Conservation (phyloP, 2,888 invertebrate genomes). For the Heliconius charithonia region DNA sequence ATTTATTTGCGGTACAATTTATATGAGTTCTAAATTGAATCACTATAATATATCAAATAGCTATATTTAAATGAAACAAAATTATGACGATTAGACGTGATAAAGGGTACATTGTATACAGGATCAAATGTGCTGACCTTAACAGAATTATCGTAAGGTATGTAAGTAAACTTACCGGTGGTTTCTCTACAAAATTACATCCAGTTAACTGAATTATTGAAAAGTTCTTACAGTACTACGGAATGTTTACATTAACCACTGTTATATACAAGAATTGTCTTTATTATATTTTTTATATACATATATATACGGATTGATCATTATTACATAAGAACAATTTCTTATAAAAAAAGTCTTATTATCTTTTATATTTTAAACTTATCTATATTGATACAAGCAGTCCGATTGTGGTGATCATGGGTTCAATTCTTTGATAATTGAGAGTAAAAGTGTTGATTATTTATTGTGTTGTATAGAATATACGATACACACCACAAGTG, state of each 20-base stretch:
- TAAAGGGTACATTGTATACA: background rate
- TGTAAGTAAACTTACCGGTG: constrained; percentile 63
- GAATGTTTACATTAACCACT: constrained; percentile 16
- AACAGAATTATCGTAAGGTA: constrained; percentile 39
- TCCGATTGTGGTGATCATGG: too few relatives aligned
- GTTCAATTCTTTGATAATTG: too few relatives aligned
- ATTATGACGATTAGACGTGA: background rate
- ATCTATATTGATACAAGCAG: too few relatives aligned
- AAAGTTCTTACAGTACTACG: constrained; percentile 49
- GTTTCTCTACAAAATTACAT: constrained; percentile 74
- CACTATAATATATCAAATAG: background rate
- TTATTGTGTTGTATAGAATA: too few relatives aligned
- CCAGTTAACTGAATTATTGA: constrained; percentile 76
- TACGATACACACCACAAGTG: too few relatives aligned
- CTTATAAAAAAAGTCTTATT: background rate
- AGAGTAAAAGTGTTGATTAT: too few relatives aligned
- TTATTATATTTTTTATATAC: background rate
- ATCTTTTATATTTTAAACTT: too few relatives aligned
- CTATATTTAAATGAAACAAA: background rate
- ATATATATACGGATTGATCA: background rate
- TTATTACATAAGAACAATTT: background rate
- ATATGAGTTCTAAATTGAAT: background rate
- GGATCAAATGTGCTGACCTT: constrained; percentile 19
- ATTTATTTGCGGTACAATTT: background rate
- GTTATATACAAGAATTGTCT: background rate